phyloP scores from a whole-genome alignment of 2,113 vertebrate genomes.

The Cnemophilus loriae region DNA sequence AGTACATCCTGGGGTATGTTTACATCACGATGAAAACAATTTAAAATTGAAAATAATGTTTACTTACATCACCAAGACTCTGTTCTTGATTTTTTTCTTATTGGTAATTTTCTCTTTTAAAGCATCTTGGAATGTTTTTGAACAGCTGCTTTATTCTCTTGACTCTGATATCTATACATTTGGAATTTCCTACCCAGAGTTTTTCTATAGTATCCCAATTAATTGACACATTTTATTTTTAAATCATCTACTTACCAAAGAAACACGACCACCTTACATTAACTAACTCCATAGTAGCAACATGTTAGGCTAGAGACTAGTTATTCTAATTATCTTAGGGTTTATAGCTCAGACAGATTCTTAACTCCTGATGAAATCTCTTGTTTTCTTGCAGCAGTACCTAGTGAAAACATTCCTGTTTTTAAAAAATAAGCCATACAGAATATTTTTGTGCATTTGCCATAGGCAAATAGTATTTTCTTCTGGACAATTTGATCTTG shows the following conservation, averaged over 20 bases:
- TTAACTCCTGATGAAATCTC: not conserved
- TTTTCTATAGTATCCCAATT: not conserved
- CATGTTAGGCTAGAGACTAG: not conserved
- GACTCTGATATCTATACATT: not conserved
- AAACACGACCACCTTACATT: not conserved
- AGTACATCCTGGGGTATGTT: not conserved
- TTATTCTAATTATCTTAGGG: slow-evolving; percentile 42
- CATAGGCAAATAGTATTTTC: not conserved
- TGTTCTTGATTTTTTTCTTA: not conserved
- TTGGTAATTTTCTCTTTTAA: not conserved
- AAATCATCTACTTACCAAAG: not conserved
- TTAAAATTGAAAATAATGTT: not conserved
- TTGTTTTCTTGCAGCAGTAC: not conserved
- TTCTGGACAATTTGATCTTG: slow-evolving; percentile 22
- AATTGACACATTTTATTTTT: not conserved
- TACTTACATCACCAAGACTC: not conserved
- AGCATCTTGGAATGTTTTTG: not conserved
- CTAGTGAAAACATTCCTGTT: not conserved
- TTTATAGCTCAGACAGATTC: not conserved
- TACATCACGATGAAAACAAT: not conserved
- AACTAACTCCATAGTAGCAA: not conserved
- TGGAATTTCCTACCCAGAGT: not conserved
- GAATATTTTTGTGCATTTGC: not conserved
- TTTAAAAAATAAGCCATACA: not conserved
- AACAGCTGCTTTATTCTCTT: not conserved